Percentiles rank a stretch among this genome's conserved stretches.
phyloP scores from a whole-genome alignment of 2,888 invertebrate genomes.

The Calameuta pallipes region DNA sequence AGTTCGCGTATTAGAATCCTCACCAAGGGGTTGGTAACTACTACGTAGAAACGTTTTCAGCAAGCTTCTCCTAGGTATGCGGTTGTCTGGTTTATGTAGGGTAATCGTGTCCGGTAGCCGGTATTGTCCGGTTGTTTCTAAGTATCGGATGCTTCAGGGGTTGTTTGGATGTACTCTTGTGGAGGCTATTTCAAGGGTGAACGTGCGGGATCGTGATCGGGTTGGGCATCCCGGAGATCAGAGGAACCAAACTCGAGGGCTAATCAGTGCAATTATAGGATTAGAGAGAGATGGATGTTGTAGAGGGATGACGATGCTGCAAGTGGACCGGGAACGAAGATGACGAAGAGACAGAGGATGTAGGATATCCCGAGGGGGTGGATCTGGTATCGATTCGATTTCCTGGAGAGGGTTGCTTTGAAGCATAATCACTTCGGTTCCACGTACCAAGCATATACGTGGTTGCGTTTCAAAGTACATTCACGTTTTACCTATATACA shows the following conservation, averaged over 20 bases:
- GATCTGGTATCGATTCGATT: constrained; percentile 43
- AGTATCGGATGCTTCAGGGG: background rate
- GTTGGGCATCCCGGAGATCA: constrained; percentile 21
- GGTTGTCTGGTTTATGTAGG: background rate
- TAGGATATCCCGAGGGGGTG: constrained; percentile 11
- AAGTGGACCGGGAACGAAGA: background rate
- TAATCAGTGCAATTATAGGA: constrained; percentile 42
- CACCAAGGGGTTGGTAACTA: too few species aligned
- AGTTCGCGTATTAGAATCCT: background rate
- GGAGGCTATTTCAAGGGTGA: background rate
- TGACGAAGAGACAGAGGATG: background rate
- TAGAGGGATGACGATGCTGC: background rate
- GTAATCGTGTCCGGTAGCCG: background rate
- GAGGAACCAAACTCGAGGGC: constrained; percentile 27
- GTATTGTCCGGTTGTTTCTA: background rate
- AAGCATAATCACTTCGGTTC: constrained; percentile 46
- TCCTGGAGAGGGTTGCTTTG: constrained; percentile 37
- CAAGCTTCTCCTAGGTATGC: background rate
- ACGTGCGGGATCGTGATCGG: constrained; percentile 19
- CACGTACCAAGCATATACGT: constrained; percentile 23
- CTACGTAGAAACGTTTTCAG: background rate
- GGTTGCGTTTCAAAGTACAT: constrained; percentile 18
- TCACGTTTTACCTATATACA: background rate
- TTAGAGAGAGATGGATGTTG: constrained; percentile 32
- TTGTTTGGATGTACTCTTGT: background rate